Evolutionary conservation across 1,140 invertebrate genomes (phyloP).

Genomic region (Aphelenchoides fujianensis): DNA sequence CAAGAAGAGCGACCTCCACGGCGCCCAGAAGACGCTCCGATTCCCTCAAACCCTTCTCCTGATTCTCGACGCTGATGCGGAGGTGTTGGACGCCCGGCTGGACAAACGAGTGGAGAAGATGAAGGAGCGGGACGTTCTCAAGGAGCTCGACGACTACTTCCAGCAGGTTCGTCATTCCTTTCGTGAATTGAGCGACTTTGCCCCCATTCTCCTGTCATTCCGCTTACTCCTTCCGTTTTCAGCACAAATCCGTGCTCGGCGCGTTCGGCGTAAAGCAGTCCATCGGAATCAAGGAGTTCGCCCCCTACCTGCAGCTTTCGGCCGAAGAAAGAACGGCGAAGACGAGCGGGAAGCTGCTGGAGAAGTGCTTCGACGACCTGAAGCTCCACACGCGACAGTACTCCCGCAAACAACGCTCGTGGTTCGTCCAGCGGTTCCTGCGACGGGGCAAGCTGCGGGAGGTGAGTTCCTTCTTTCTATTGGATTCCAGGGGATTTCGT

Average conservation of each 20-base stretch:
- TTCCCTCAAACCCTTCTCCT: constrained; percentile 45
- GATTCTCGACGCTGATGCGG: constrained; percentile 67
- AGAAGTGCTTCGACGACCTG: constrained; percentile 61
- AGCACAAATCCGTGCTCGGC: constrained; percentile 65
- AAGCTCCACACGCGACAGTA: constrained; percentile 80
- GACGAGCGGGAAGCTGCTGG: constrained; percentile 69
- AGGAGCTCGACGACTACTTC: constrained; percentile 47
- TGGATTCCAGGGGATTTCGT: background rate
- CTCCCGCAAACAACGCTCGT: constrained; percentile 77
- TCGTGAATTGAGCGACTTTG: background rate
- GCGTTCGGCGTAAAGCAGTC: constrained; percentile 88
- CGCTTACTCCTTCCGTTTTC: too few relatives aligned
- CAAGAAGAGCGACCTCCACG: constrained; percentile 46
- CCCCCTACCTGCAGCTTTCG: constrained; percentile 75
- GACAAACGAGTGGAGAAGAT: constrained; percentile 81
- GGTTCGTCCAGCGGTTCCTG: constrained; percentile 81
- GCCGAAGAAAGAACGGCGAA: constrained; percentile 68
- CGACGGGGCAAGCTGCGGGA: constrained; percentile 63
- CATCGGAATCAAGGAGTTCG: constrained; percentile 96
- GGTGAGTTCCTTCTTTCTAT: constrained; percentile 27
- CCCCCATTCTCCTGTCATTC: constrained; percentile 54
- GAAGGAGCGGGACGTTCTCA: constrained; percentile 71
- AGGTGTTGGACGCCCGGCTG: constrained; percentile 74
- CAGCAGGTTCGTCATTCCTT: constrained; percentile 38
- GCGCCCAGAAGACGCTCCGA: constrained; percentile 30